phyloP scores from a whole-genome alignment of 2,888 invertebrate species.

The Miltochrista miniata region DNA sequence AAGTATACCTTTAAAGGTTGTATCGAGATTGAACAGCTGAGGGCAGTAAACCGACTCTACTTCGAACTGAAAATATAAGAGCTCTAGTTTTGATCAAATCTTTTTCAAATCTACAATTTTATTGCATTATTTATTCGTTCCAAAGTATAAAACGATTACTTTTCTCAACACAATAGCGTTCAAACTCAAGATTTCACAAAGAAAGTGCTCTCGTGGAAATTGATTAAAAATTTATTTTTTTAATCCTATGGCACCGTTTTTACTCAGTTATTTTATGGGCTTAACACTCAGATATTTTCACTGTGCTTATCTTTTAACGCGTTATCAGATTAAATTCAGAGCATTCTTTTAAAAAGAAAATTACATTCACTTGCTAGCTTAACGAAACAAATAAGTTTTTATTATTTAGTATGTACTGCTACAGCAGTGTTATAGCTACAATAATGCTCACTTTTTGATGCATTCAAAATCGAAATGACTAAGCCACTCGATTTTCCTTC shows the following conservation, averaged over 20 bases:
- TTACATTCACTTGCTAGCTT: not conserved
- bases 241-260: conserved; percentile 4
- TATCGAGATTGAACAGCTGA: too few species aligned
- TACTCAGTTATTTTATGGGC: conserved; percentile 7
- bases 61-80: conserved; percentile 33
- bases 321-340: not conserved
- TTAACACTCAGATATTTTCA: not conserved
- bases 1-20: conserved; percentile 48
- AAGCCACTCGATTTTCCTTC: too few species aligned
- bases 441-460: too few species aligned
- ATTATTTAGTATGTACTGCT: too few species aligned
- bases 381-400: too few species aligned
- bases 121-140: conserved; percentile 35
- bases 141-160: conserved; percentile 20
- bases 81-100: conserved; percentile 38
- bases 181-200: conserved; percentile 12
- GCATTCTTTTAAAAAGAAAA: too few species aligned
- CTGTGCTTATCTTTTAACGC: not conserved
- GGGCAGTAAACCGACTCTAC: conserved; percentile 44
- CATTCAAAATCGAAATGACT: too few species aligned
- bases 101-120: conserved; percentile 27
- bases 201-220: conserved; percentile 21
- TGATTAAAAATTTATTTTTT: conserved; percentile 27
- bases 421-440: too few species aligned
- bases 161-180: conserved; percentile 30